Conservation (phyloP, 2,113 vertebrate species). For the Prochilodus magdalenae region DNA sequence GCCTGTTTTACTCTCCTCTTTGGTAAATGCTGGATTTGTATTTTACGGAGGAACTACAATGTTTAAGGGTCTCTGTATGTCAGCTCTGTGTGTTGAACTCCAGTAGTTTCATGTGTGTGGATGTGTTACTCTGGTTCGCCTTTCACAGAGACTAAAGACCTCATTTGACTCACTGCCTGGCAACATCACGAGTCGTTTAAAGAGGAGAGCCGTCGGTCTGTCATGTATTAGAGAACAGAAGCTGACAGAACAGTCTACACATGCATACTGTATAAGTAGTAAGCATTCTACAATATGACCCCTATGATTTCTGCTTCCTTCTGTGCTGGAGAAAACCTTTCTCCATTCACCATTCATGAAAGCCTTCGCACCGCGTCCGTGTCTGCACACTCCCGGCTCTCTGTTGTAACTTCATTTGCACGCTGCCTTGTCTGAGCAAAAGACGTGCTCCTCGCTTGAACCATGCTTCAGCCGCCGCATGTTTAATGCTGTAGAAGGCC, state of each 20-base stretch:
- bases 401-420: background rate
- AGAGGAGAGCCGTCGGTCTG: background rate
- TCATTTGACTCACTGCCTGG: too few relatives aligned
- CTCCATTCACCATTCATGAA: background rate
- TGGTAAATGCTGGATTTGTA: too few relatives aligned
- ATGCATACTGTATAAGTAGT: background rate
- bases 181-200: background rate
- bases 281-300: background rate
- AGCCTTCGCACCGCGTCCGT: background rate
- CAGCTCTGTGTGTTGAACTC: too few relatives aligned
- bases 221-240: background rate
- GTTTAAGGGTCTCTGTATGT: too few relatives aligned
- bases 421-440: slow-evolving; percentile 15
- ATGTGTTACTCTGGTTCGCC: too few relatives aligned
- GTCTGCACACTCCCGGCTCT: background rate
- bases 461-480: background rate
- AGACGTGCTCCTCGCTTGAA: background rate
- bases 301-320: background rate
- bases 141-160: too few relatives aligned
- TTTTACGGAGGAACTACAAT: too few relatives aligned
- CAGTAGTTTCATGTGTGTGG: too few relatives aligned
- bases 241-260: background rate
- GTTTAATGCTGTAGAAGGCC: slow-evolving; percentile 26
- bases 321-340: background rate
- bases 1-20: too few relatives aligned